Conservation (phyloP, 2,797 vertebrate genomes). For the Uromys caudimaculatus region DNA sequence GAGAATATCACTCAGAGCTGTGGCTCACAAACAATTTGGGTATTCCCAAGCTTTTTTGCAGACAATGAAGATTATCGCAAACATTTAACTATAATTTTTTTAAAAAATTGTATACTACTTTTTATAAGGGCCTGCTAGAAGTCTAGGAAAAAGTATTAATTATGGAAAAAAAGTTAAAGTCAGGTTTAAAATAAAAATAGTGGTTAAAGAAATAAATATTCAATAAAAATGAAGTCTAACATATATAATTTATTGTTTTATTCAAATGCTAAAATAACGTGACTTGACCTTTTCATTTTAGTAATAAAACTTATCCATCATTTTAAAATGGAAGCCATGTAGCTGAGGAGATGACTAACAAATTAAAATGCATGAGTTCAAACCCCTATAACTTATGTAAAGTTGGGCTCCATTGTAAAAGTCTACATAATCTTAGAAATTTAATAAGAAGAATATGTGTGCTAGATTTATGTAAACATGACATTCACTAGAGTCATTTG, state of each 20-base stretch:
- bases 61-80: background rate
- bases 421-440: background rate
- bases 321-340: slow-evolving; percentile 40
- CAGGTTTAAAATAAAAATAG: background rate
- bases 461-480: background rate
- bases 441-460: background rate
- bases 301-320: slow-evolving; percentile 57
- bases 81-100: background rate
- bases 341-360: background rate
- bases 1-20: background rate
- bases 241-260: slow-evolving; percentile 68
- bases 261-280: slow-evolving; percentile 57
- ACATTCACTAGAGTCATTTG: background rate
- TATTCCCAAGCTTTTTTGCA: background rate
- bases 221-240: background rate
- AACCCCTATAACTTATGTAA: background rate
- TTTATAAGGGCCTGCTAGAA: background rate
- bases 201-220: background rate
- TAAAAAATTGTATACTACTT: background rate
- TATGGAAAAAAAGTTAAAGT: background rate
- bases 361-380: background rate
- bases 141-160: background rate
- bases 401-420: background rate
- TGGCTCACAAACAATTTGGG: background rate
- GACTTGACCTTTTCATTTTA: slow-evolving; percentile 29